Conservation (phyloP, 2,797 vertebrate genomes). For the Urosaurus nigricauda region DNA sequence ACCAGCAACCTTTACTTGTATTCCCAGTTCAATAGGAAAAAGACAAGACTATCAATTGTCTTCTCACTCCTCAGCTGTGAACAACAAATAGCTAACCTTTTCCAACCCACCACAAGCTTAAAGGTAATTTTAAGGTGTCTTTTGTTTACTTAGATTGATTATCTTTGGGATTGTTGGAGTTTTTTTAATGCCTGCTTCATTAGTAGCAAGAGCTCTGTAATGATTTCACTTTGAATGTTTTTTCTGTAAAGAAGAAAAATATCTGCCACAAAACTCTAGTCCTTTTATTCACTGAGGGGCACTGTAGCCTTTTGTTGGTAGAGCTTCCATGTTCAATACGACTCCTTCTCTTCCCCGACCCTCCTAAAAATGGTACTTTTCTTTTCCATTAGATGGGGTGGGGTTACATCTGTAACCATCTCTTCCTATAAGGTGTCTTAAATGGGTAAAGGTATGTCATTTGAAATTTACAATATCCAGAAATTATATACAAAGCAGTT, state of each 20-base stretch:
- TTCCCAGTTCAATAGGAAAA: slow-evolving; percentile 12
- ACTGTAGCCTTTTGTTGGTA: background rate
- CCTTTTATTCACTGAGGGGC: background rate
- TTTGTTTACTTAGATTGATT: slow-evolving; percentile 17
- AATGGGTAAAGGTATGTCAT: background rate
- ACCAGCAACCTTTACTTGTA: background rate
- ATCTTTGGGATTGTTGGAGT: background rate
- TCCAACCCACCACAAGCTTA: background rate
- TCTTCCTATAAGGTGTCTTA: background rate
- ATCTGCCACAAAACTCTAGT: slow-evolving; percentile 5
- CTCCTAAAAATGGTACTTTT: background rate
- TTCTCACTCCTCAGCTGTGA: background rate
- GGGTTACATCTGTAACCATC: background rate
- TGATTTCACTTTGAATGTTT: background rate
- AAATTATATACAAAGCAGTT: background rate
- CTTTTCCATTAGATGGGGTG: no score
- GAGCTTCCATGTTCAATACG: background rate
- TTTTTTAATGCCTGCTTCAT: background rate
- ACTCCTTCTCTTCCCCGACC: background rate
- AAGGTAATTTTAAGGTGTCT: slow-evolving; percentile 7
- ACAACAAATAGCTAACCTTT: background rate
- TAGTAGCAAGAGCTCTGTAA: slow-evolving; percentile 19
- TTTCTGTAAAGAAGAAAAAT: background rate
- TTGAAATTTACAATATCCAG: slow-evolving; percentile 1
- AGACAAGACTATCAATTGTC: background rate